A percentile compares a stretch with the other conserved stretches of the same genome.
These are phyloP conservation scores for Pheosia tremula DNA, from an alignment of 2,888 invertebrate species.

Conservation along the genomic window DNA sequence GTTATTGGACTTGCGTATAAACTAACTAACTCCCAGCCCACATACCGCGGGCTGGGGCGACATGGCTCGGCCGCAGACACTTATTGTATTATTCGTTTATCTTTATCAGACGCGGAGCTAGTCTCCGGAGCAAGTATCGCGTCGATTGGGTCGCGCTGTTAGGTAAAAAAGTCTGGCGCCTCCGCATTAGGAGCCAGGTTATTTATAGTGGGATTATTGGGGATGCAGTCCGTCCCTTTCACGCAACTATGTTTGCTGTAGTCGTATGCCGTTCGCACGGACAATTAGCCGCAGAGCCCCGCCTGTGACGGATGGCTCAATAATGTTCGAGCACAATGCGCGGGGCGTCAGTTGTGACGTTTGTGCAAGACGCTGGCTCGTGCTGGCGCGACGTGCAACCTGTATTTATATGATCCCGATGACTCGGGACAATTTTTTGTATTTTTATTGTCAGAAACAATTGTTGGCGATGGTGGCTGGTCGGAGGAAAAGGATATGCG, in stretches of 20 bases:
- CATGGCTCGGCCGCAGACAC: background rate
- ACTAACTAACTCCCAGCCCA: background rate
- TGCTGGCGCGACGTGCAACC: slow-evolving; percentile 9
- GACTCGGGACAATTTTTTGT: background rate
- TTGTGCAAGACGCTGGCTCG: slow-evolving; percentile 35
- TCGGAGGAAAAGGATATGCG: no score
- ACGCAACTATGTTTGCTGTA: slow-evolving; percentile 12
- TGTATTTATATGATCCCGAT: background rate
- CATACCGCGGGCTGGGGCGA: background rate
- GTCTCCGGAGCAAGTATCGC: slow-evolving; percentile 51
- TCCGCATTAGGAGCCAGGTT: slow-evolving; percentile 69
- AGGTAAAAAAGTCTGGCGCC: slow-evolving; percentile 72
- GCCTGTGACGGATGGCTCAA: slow-evolving; percentile 52
- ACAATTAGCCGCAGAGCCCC: slow-evolving; percentile 61
- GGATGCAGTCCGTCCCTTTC: slow-evolving; percentile 47
- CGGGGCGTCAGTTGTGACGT: slow-evolving; percentile 7
- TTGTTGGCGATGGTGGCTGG: background rate
- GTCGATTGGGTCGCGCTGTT: slow-evolving; percentile 40
- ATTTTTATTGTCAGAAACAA: background rate
- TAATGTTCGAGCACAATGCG: slow-evolving; percentile 22
- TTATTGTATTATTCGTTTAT: background rate
- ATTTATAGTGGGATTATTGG: slow-evolving; percentile 72
- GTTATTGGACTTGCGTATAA: background rate
- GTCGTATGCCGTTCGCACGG: slow-evolving; percentile 39
- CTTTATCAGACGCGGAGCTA: slow-evolving; percentile 7